These are phyloP conservation scores for Etia nguti DNA, from an alignment of 2,113 vertebrate genomes.

Conservation along the genomic window DNA sequence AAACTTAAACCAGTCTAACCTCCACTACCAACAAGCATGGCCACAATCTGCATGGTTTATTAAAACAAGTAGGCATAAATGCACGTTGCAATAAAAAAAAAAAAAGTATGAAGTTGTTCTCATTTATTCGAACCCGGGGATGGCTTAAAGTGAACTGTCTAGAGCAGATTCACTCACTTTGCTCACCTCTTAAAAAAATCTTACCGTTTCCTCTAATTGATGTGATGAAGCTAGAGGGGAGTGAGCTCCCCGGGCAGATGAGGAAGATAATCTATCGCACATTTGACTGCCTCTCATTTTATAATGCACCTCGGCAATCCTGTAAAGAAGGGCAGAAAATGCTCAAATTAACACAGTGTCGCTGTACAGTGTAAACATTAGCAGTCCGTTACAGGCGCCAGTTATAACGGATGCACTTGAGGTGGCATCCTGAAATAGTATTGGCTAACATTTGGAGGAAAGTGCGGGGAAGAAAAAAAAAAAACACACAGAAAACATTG, in stretches of 20 bases:
- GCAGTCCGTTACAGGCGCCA: background rate
- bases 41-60: background rate
- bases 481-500: background rate
- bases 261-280: conserved; percentile 38
- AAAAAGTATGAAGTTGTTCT: background rate
- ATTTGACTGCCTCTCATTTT: conserved; percentile 50
- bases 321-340: conserved; percentile 26
- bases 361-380: conserved; percentile 54
- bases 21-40: background rate
- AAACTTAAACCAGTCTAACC: background rate
- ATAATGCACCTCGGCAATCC: conserved; percentile 39
- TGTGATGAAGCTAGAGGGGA: conserved; percentile 20
- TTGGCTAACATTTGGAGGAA: conserved; percentile 17
- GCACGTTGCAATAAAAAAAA: background rate
- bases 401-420: conserved; percentile 39
- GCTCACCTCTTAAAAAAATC: conserved; percentile 57
- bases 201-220: conserved; percentile 61
- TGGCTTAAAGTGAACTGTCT: background rate
- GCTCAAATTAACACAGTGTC: conserved; percentile 12
- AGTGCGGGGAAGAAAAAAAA: background rate
- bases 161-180: background rate
- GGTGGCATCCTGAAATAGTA: conserved; percentile 21
- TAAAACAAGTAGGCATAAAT: background rate
- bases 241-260: conserved; percentile 26
- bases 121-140: background rate